Evolutionary conservation across 2,113 vertebrate genomes (phyloP), one percentile per base, ranked within the genome.

Genomic region (Sinocyclocheilus anophthalmus): DNA sequence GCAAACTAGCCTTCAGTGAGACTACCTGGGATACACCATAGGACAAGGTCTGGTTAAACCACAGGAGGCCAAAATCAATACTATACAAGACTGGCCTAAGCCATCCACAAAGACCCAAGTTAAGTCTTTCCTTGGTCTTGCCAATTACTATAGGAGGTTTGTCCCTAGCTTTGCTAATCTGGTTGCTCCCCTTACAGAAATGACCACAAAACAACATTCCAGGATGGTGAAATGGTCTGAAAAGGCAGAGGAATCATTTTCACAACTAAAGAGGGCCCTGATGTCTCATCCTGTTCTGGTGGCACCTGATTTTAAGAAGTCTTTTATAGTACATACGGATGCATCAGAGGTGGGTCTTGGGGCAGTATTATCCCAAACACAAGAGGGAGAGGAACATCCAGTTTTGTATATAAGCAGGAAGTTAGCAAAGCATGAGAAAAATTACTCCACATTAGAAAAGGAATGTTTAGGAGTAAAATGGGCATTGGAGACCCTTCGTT

Each of bases 381-480:
- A 78, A 24, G 24, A 57, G 18, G 78, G 78, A 12, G 53, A 30
- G 26, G 78, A 81, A 63, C 57, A 61, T n/a, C 55, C 59, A 39
- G 39, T 81, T 63, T 9, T 39, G 2, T 81, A 81, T n/a, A 45
- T n/a, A 42, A 75, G 72, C 22, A 75, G 72, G 4, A 75, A 48
- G 11, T 24, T 75, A 48, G 39, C 39, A 48, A 75, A 50, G 73
- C 22, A 50, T 50, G 11, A 76, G 7, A 26, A 76, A 26, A 76
- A 76, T 24, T 24, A 50, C 12, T n/a, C 42, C 73, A 76, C 5
- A 76, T 48, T 76, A 11, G 45, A 55, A 53, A 77, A 53, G 3
- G n/a, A 76, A 76, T 76, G 45, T 53, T 26, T 53, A 24, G 48
- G 42, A 14, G 24, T 53, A 1, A 76, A 76, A 76, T 76, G 48